Conservation (phyloP, 1,140 invertebrate genomes). For the Drosophila tsacasi region DNA sequence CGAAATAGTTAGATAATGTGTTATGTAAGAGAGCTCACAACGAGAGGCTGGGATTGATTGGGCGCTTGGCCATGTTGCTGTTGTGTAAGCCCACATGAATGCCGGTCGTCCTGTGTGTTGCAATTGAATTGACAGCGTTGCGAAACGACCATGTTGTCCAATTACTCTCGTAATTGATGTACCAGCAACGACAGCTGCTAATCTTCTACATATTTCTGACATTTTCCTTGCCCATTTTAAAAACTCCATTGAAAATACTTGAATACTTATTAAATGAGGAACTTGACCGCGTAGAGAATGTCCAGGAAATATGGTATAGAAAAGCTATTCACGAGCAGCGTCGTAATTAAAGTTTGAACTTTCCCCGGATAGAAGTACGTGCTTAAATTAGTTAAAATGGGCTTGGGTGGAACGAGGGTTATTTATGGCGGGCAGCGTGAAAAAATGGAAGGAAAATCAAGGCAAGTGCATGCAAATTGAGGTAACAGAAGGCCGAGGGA, state of each 20-base stretch:
- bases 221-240: neutral
- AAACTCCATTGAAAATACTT: neutral
- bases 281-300: no score
- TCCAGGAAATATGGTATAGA: neutral
- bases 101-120: neutral
- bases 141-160: slow-evolving; percentile 15
- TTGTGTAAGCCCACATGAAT: slow-evolving; percentile 19
- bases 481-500: slow-evolving; percentile 26
- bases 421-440: neutral
- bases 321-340: neutral
- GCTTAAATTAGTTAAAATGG: slow-evolving; percentile 60
- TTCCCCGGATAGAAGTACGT: slow-evolving; percentile 30
- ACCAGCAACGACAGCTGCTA: slow-evolving; percentile 11
- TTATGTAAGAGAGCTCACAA: slow-evolving; percentile 14
- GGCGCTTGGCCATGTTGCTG: slow-evolving; percentile 15
- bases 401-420: neutral
- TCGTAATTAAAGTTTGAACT: slow-evolving; percentile 59
- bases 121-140: slow-evolving; percentile 23
- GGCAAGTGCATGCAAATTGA: slow-evolving; percentile 64
- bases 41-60: slow-evolving; percentile 33
- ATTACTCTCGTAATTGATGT: slow-evolving; percentile 39
- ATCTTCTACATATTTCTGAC: neutral
- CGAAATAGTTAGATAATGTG: slow-evolving; percentile 35
- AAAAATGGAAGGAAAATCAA: slow-evolving; percentile 4
- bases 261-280: neutral